These are phyloP conservation scores for Atractosteus spatula DNA, from an alignment of 2,113 vertebrate genomes.

Conservation along the genomic window DNA sequence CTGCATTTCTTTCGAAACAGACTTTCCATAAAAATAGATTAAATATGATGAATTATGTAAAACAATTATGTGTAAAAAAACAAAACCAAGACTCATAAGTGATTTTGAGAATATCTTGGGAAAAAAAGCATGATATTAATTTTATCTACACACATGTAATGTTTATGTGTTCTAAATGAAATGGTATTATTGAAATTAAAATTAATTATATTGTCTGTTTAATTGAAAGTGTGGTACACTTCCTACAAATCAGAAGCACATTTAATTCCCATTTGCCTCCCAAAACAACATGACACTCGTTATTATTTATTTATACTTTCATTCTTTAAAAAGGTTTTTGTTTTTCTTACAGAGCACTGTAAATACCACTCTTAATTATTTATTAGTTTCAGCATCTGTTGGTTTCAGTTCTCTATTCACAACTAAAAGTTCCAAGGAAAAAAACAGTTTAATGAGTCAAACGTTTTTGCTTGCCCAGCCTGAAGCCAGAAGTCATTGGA, in stretches of 20 bases:
- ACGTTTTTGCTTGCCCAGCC: too few relatives aligned
- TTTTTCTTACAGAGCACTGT: background rate
- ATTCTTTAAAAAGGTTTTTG: slow-evolving; percentile 6
- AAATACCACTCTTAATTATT: background rate
- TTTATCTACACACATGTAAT: too few relatives aligned
- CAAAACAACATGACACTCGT: slow-evolving; percentile 2
- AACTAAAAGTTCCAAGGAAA: background rate
- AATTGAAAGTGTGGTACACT: background rate
- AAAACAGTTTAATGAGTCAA: background rate
- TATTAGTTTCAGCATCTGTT: background rate
- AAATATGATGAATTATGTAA: too few relatives aligned
- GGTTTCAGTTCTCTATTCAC: background rate
- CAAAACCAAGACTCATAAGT: too few relatives aligned
- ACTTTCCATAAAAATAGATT: too few relatives aligned
- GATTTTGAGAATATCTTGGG: too few relatives aligned
- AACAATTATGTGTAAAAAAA: too few relatives aligned
- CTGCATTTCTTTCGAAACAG: too few relatives aligned
- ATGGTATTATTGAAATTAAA: too few relatives aligned
- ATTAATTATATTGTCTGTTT: background rate
- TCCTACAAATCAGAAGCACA: background rate
- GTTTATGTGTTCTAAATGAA: too few relatives aligned
- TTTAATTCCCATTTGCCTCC: background rate
- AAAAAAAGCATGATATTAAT: too few relatives aligned
- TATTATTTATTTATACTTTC: slow-evolving; percentile 14
- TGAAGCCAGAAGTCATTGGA: too few relatives aligned